A percentile compares a stretch with the other conserved stretches of the same genome.
phyloP scores from a whole-genome alignment of 2,888 invertebrate species.

The Hololepta plana region DNA sequence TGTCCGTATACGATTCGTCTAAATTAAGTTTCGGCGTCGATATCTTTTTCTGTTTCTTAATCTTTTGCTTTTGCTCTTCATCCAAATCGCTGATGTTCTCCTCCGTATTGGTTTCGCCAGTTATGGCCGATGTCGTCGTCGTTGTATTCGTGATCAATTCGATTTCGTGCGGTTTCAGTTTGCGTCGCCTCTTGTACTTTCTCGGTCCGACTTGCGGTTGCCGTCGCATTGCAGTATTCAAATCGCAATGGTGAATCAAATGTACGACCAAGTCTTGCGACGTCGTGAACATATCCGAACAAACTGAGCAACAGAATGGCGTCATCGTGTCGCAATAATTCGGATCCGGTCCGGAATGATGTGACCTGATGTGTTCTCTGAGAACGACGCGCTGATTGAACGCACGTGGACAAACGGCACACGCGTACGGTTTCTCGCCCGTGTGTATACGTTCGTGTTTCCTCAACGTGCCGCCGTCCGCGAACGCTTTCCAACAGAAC shows the following conservation, averaged over 20 bases:
- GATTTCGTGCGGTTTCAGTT: constrained; percentile 46
- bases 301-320: constrained; percentile 59
- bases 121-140: constrained; percentile 21
- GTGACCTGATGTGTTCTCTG: constrained; percentile 68
- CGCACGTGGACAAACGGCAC: constrained; percentile 71
- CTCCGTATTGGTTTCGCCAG: no score
- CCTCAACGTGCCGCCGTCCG: constrained; percentile 68
- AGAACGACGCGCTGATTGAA: constrained; percentile 76
- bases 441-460: constrained; percentile 79
- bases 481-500: constrained; percentile 79
- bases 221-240: constrained; percentile 63
- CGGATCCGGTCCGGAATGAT: constrained; percentile 67
- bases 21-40: constrained; percentile 17
- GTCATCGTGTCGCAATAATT: constrained; percentile 41
- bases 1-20: constrained; percentile 27
- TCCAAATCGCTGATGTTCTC: constrained; percentile 19
- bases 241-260: constrained; percentile 70
- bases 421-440: constrained; percentile 72
- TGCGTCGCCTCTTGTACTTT: constrained; percentile 65
- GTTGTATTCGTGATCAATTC: no score
- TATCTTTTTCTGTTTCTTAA: constrained; percentile 24
- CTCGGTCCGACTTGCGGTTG: constrained; percentile 53
- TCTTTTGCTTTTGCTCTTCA: constrained; percentile 18
- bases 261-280: constrained; percentile 65
- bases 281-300: constrained; percentile 47